Evolutionary conservation across 2,797 vertebrate genomes (phyloP), one percentile per base, ranked within the genome.

Genomic region (Mareca penelope): DNA sequence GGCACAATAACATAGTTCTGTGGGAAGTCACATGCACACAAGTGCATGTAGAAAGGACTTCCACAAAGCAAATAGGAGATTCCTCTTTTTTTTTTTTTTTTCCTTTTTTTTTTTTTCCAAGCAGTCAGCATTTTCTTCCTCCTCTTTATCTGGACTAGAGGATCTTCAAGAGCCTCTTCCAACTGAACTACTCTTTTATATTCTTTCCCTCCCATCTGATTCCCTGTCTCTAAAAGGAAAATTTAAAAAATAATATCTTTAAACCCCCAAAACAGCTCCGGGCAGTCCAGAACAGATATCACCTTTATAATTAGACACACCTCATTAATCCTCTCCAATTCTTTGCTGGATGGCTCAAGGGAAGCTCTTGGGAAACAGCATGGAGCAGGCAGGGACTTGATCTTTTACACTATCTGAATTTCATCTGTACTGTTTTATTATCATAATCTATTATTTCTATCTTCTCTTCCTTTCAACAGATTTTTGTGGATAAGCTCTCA

Each of bases 311-410:
- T 23, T 19, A 68, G 65, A 72, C 15, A 50, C 39, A 44, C 50
- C 55, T 83, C 59, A 35, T 59, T 80, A 72, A 89, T 72, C 57
- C 59, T 83, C 39, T 71, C 57, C 55, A 79, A 69, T 39, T 85
- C 31, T 64, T 50, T 64, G 35, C n/a, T 17, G 18, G 28, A 33
- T 80, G 59, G 48, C 78, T 37, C 48, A 72, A 79, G 48, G 39
- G 22, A 80, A 91, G 16, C 39, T 95, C 48, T 72, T 93, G 64
- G 50, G 91, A 93, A 95, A 95, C 5, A 64, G 23, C 50, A 76
- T 4, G 16, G 86, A 86, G 44, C 91, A 93, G 18, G 81, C 55
- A 77, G 39, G 59, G 82, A 89, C 85, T 87, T 91, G 88, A 87
- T 83, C 60, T 83, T 91, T 68, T 40, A 63, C 9, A 10, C 26